Percentiles rank a stretch among this genome's conserved stretches.
Conservation (phyloP, 2,797 vertebrate genomes). For the Semaprochilodus insignis region DNA sequence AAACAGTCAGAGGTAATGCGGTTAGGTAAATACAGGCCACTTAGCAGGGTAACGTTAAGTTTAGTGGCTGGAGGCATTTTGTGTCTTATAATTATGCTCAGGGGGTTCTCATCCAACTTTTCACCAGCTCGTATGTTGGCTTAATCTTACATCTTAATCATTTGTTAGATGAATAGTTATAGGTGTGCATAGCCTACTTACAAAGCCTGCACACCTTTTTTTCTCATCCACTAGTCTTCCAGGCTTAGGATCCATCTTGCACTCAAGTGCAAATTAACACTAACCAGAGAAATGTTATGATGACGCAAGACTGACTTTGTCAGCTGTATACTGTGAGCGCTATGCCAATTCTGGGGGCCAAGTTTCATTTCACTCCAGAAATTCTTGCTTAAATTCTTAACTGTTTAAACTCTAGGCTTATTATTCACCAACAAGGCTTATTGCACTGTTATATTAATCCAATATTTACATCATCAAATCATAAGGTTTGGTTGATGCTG, state of each 20-base stretch:
- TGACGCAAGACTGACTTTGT: constrained; percentile 28
- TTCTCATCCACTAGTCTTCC: constrained; percentile 8
- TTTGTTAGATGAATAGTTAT: not conserved
- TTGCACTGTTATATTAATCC: no score
- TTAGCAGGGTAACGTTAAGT: constrained; percentile 1
- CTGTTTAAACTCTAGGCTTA: no score
- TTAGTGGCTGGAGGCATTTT: not conserved
- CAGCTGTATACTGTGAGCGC: constrained; percentile 44
- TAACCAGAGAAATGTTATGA: constrained; percentile 56
- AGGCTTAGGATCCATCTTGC: constrained; percentile 21
- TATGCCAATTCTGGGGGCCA: constrained; percentile 59
- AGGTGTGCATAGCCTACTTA: not conserved
- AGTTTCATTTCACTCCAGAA: constrained; percentile 30
- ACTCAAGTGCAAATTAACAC: constrained; percentile 60
- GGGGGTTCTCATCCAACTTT: not conserved
- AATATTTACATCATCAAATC: no score
- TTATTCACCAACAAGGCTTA: no score
- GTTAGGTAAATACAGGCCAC: constrained; percentile 4
- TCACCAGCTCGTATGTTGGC: not conserved
- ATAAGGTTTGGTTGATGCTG: no score
- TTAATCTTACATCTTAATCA: not conserved
- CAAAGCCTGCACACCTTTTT: not conserved
- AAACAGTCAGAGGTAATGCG: not conserved
- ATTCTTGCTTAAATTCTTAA: not conserved
- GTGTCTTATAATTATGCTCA: not conserved